Percentiles rank a stretch among this genome's conserved stretches.
phyloP scores from a whole-genome alignment of 2,888 invertebrate species.

The Lithosia quadra region DNA sequence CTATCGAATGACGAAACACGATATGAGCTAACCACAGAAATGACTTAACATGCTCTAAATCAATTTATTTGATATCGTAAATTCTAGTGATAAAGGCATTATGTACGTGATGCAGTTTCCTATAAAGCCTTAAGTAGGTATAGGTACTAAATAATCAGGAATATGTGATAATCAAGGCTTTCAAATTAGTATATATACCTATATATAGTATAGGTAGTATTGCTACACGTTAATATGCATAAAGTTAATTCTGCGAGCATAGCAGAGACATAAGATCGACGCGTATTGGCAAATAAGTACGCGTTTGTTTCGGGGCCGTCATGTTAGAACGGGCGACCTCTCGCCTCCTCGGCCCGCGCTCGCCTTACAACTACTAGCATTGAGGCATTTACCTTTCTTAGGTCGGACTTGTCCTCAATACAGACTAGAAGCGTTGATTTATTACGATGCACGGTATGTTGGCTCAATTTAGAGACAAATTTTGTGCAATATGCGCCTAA shows the following conservation, averaged over 20 bases:
- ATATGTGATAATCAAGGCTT: constrained; percentile 26
- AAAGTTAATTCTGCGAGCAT: constrained; percentile 45
- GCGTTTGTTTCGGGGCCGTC: constrained; percentile 81
- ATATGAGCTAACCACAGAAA: constrained; percentile 27
- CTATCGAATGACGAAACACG: constrained; percentile 29
- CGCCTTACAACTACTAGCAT: constrained; percentile 75
- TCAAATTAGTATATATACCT: too few species aligned
- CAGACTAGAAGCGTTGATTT: constrained; percentile 79
- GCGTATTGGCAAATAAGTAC: constrained; percentile 79
- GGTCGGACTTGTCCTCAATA: constrained; percentile 84
- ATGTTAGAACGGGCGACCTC: constrained; percentile 82
- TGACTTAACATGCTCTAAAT: constrained; percentile 14
- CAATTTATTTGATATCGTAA: constrained; percentile 34
- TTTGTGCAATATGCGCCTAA: constrained; percentile 77
- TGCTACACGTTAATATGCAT: constrained; percentile 42
- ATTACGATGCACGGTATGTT: constrained; percentile 78
- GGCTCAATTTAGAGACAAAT: constrained; percentile 75
- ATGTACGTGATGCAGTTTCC: neutral
- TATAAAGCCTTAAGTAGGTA: neutral
- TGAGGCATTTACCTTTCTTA: constrained; percentile 85
- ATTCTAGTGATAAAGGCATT: constrained; percentile 20
- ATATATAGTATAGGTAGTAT: too few species aligned
- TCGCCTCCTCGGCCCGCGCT: constrained; percentile 69
- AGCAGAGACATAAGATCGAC: constrained; percentile 50
- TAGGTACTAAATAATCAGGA: neutral